A percentile compares a stretch with the other conserved stretches of the same genome.
Conservation (phyloP, 2,888 invertebrate species). For the Allolobophora icterica region DNA sequence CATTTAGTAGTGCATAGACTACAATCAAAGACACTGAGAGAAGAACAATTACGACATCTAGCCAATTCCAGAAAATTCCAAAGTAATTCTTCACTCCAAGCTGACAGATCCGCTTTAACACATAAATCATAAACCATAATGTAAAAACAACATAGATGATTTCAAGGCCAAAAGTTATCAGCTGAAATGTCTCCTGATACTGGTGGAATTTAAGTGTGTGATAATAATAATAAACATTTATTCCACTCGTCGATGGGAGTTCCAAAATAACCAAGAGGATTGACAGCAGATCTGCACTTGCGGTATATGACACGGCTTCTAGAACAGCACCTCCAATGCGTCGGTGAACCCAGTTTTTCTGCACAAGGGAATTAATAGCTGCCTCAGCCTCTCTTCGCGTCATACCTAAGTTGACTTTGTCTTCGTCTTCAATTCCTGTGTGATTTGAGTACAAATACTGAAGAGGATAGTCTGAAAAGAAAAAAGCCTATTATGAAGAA, state of each 20-base stretch:
- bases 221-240: not conserved
- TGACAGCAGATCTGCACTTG: constrained; percentile 4
- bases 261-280: not conserved
- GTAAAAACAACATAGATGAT: not conserved
- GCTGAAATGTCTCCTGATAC: constrained; percentile 24
- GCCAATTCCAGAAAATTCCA: constrained; percentile 15
- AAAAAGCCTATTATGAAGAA: too few relatives aligned
- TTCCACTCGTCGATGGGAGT: not conserved
- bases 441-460: not conserved
- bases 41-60: not conserved
- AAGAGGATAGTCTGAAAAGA: not conserved
- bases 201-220: constrained; percentile 18
- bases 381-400: constrained; percentile 8
- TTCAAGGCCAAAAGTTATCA: constrained; percentile 14
- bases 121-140: not conserved
- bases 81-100: constrained; percentile 2
- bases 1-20: not conserved
- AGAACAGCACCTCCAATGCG: not conserved
- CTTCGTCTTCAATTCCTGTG: not conserved
- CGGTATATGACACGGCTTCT: constrained; percentile 5
- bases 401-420: constrained; percentile 19
- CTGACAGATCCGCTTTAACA: not conserved
- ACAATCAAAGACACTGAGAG: not conserved
- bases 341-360: not conserved
- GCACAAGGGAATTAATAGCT: not conserved